Conservation (phyloP, 1,140 invertebrate species). For the Polyergus mexicanus region DNA sequence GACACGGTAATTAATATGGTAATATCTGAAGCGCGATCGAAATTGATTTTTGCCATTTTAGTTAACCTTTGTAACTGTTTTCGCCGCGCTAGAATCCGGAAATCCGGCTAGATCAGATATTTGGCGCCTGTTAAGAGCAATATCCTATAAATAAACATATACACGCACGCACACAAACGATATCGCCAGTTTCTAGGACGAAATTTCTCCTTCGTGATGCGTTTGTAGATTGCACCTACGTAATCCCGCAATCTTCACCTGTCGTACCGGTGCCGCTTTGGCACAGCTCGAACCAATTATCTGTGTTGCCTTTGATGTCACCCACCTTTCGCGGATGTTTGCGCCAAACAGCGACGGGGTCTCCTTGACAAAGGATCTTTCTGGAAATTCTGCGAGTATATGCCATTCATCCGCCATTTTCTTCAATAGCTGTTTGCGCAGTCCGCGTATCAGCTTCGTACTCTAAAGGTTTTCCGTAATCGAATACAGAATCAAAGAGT, state of each 20-base stretch:
- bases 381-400: slow-evolving; percentile 68
- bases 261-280: slow-evolving; percentile 52
- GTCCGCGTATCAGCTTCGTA: slow-evolving; percentile 41
- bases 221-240: slow-evolving; percentile 63
- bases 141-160: slow-evolving; percentile 27
- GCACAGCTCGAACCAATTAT: slow-evolving; percentile 72
- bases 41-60: slow-evolving; percentile 62
- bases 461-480: slow-evolving; percentile 63
- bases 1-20: slow-evolving; percentile 50
- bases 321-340: slow-evolving; percentile 68
- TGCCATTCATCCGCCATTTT: slow-evolving; percentile 52
- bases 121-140: slow-evolving; percentile 38
- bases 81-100: slow-evolving; percentile 3
- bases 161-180: not conserved
- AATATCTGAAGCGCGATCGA: slow-evolving; percentile 39
- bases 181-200: slow-evolving; percentile 33
- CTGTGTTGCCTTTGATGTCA: slow-evolving; percentile 74
- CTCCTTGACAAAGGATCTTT: slow-evolving; percentile 73
- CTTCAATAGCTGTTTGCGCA: slow-evolving; percentile 57
- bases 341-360: slow-evolving; percentile 61
- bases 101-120: slow-evolving; percentile 34
- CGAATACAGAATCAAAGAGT: slow-evolving; percentile 67
- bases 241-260: slow-evolving; percentile 75
- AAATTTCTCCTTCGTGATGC: slow-evolving; percentile 71
- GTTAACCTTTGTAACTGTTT: slow-evolving; percentile 50